Base-by-base conservation (phyloP, 2,113 vertebrate genomes). In the Patagioenas fasciata region DNA sequence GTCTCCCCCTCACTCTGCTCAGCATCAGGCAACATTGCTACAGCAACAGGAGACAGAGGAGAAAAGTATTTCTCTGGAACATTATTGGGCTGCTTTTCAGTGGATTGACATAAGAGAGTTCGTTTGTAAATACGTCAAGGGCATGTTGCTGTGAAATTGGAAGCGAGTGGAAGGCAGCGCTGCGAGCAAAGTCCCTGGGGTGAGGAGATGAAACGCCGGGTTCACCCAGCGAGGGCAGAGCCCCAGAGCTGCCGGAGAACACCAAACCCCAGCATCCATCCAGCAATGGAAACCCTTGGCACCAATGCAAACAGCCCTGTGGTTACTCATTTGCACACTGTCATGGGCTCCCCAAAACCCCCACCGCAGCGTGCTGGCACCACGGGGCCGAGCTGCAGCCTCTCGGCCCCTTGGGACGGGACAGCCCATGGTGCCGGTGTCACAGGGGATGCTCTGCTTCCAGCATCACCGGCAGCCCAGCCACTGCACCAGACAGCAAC, bases 101-200 rank as follows among this genome's bases (percentile, higher is more conserved):
- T 48, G 91, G 81, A 89, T 88, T 93, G 95, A 96, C 93, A 96
- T 17, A 42, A 44, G 42, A 20, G 10, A 90, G 89, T 80, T 95
- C 23, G 32, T 94, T 97, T 87, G 79, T 47, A 50, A 91, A 91
- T 73, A 94, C 15, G 28, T 87, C 96, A 86, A 47, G 95, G 94
- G 96, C 95, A 69, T 47, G 72, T 86, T 25, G 20, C 96, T 96
- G 97, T 97, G 97, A 98, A 98, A 97, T 81, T 97, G 97, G 95
- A 97, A 97, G 75, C 1, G 6, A 69, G 85, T 1, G 78, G 57
- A 51, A 47, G 56, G 69, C 81, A 14, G 73, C 72, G 42, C 0
- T 0, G 34, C 2, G 5, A 71, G 84, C 19, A 10, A 8, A 79
- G 67, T 4, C 5, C 47, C 1, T 0, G 7, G 58, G 62, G 28